Percentiles rank a stretch among this genome's conserved stretches.
Evolutionary conservation across 2,888 invertebrate genomes (phyloP).

Genomic region (Pandemis heparana): DNA sequence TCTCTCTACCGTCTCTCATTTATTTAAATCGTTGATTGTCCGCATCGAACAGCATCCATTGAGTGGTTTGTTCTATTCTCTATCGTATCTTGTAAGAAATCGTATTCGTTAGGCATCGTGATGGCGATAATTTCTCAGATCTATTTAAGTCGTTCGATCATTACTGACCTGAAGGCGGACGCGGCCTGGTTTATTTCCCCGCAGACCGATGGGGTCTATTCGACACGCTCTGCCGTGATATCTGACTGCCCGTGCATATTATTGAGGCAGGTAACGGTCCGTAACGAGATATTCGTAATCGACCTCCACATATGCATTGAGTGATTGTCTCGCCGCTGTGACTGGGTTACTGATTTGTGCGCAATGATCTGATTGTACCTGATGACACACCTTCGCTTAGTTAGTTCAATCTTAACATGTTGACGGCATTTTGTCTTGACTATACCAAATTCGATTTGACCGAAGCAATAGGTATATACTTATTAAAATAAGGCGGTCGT

Average conservation of each 20-base stretch:
- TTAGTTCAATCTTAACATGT: too few species aligned
- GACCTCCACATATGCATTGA: constrained; percentile 8
- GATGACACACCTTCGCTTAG: too few species aligned
- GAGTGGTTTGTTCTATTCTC: constrained; percentile 47
- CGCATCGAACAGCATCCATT: constrained; percentile 51
- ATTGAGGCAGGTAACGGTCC: constrained; percentile 34
- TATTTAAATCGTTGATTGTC: constrained; percentile 46
- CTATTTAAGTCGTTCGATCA: constrained; percentile 49
- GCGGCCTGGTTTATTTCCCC: constrained; percentile 44
- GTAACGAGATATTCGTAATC: constrained; percentile 11
- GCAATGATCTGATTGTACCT: neutral
- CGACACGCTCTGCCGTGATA: constrained; percentile 10
- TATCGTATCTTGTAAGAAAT: constrained; percentile 1
- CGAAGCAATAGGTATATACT: too few species aligned
- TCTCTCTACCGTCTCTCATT: constrained; percentile 60
- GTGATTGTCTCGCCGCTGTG: constrained; percentile 16
- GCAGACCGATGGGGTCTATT: constrained; percentile 7
- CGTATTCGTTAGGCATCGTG: constrained; percentile 12
- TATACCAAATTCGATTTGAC: too few species aligned
- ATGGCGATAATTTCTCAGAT: constrained; percentile 41
- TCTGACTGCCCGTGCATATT: constrained; percentile 30
- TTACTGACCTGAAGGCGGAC: constrained; percentile 60
- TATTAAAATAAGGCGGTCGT: too few species aligned
- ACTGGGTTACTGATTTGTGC: constrained; percentile 30
- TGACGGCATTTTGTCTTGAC: too few species aligned